phyloP scores from a whole-genome alignment of 2,888 invertebrate species.

The Philopedon plagiatum region DNA sequence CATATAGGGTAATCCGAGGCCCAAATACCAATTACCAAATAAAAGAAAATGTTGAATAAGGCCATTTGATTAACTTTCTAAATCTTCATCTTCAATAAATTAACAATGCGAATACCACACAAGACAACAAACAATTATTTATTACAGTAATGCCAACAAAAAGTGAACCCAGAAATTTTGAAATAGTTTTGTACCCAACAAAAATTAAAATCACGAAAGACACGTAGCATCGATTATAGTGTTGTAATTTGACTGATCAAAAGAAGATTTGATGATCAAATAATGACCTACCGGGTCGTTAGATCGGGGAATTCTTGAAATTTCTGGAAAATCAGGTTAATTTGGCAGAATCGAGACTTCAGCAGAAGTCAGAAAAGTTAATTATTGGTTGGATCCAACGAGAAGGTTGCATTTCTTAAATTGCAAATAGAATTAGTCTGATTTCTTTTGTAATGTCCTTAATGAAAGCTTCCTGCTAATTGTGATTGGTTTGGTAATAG shows the following conservation, averaged over 20 bases:
- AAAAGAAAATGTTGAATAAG: no score
- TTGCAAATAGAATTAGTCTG: conserved; percentile 17
- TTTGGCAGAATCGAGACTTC: not conserved
- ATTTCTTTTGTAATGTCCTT: conserved; percentile 28
- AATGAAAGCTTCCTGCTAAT: conserved; percentile 21
- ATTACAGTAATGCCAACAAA: conserved; percentile 2
- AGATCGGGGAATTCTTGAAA: conserved; percentile 28
- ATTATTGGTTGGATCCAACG: conserved; percentile 24
- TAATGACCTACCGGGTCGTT: conserved; percentile 31
- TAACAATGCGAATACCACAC: not conserved
- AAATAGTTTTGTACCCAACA: conserved; percentile 29
- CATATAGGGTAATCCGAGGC: no score
- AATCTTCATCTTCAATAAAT: no score
- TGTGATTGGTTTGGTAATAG: not conserved
- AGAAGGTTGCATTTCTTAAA: conserved; percentile 19
- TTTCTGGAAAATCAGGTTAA: conserved; percentile 39
- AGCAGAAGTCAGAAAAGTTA: conserved; percentile 30
- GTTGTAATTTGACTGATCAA: conserved; percentile 33
- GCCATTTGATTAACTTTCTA: no score
- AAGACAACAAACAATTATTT: conserved; percentile 19
- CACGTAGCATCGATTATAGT: conserved; percentile 38
- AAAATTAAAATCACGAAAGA: conserved; percentile 37
- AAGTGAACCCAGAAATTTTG: conserved; percentile 36
- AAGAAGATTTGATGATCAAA: conserved; percentile 39
- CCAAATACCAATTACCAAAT: no score